Evolutionary conservation across 2,113 vertebrate species (phyloP), one percentile per base, ranked within the genome.

Genomic region (Perca flavescens): DNA sequence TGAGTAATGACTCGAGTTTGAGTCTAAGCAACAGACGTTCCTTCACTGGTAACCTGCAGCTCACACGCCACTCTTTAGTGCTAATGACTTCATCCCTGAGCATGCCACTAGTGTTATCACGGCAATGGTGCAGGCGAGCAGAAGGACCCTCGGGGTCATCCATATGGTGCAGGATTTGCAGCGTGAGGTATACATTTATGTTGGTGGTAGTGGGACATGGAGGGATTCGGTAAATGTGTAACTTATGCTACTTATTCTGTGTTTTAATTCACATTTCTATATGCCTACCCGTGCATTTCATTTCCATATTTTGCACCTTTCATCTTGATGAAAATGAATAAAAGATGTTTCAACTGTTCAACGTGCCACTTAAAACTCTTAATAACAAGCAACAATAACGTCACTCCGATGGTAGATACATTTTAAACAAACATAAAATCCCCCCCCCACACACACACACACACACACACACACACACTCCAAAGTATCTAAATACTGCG

Each of bases 401-500:
- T 11, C 40, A 43, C 40, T 43, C 40, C 10, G 40, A 43, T 43
- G 40, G 40, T 43, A 43, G 9, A 43, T 43, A 43, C 40, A 43
- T 43, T 43, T 43, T 11, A 40, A 40, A 40, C 40, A 40, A 40
- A 40, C 8, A 40, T 10, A 40, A 8, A 40, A 40, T 40, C 40
- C 40, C 11, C 40, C 25, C 25, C 25, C 25, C n/a, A 43, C 40
- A 10, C 40, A 43, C 40, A 43, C 40, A 40, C 36, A 43, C 46
- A 64, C 8, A 40, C 8, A 40, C 36, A 40, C 36, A 9, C 36
- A 40, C 36, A 40, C 36, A 9, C 40, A 11, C 9, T 64, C 36
- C 62, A 25, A 83, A 81, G 83, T 71, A 85, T 89, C 69, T 76
- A 72, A 78, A 85, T 85, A 82, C 77, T n/a, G 43, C 12, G 6